Base-by-base conservation (phyloP, 2,113 vertebrate genomes). In the Phalacrocorax pelagicus region DNA sequence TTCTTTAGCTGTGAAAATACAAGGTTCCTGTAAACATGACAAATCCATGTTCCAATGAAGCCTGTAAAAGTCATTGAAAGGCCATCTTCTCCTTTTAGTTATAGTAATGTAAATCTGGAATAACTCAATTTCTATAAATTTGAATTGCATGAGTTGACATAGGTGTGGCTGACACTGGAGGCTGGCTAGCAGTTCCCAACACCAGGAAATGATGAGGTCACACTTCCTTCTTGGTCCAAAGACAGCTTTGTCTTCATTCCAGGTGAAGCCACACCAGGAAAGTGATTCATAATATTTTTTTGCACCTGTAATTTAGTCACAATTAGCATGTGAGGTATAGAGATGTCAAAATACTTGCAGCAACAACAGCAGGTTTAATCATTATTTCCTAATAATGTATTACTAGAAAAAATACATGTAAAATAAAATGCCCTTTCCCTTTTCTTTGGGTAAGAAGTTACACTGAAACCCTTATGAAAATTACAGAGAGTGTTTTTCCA, bases 201-300 rank as follows among this genome's bases (percentile, higher is more conserved):
- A 77, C 34, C 34, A 38, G 90, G 86, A 96, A 95, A 86, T 93
- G 18, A 51, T 74, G 69, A 96, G 79, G 27, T 95, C 81, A 91
- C 81, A 20, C n/a, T 88, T 73, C 12, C 30, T 93, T 52, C 79
- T 78, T 86, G 79, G 32, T 89, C 89, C 84, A 92, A 52, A 85
- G 73, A 40, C 58, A 90, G 42, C 52, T 85, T 81, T 95, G 59
- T 88, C 94, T 24, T 84, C 67, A 18, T 58, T 95, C 88, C 81
- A 88, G 89, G 47, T 92, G 71, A 96, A 96, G 52, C 82, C 34
- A 24, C 91, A 83, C 21, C 15, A 49, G 80, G 90, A 71, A 82
- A 55, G 46, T 73, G 49, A 62, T 59, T 86, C 3, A 49, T 66
- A 62, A 29, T 92, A 40, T 51, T 40, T 59, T 71, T 75, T 40